A percentile compares a stretch with the other conserved stretches of the same genome.
These are phyloP conservation scores for Piprites chloris DNA, from an alignment of 2,113 vertebrate genomes.

Conservation along the genomic window DNA sequence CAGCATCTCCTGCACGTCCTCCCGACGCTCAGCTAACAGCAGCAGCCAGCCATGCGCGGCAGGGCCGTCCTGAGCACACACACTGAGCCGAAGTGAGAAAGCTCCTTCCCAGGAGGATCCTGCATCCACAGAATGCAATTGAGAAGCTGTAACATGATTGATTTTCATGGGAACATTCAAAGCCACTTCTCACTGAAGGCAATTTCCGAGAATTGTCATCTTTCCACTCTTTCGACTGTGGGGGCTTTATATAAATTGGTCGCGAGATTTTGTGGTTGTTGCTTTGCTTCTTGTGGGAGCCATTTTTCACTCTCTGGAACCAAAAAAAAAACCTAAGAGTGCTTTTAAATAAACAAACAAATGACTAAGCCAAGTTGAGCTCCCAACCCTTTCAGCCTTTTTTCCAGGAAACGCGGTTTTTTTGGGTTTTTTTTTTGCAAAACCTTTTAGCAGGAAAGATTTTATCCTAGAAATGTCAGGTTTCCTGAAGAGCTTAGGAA, in stretches of 20 bases:
- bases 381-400: background rate
- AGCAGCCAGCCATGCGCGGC: background rate
- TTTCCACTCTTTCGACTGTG: background rate
- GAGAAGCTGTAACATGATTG: slow-evolving; percentile 19
- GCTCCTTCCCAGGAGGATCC: background rate
- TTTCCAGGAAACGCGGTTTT: background rate
- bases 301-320: background rate
- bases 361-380: background rate
- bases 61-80: background rate
- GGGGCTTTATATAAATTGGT: slow-evolving; percentile 10
- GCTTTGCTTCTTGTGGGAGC: slow-evolving; percentile 22
- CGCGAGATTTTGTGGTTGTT: background rate
- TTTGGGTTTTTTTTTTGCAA: background rate
- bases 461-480: background rate
- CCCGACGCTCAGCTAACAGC: background rate
- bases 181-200: slow-evolving; percentile 38
- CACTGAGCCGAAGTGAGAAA: background rate
- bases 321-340: background rate
- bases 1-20: background rate
- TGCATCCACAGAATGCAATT: background rate
- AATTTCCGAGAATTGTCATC: slow-evolving; percentile 44
- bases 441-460: background rate
- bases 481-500: background rate
- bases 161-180: slow-evolving; percentile 61
- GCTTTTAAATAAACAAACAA: slow-evolving; percentile 21